Percentiles rank a stretch among this genome's conserved stretches.
These are phyloP conservation scores for Philopotamus ludificatus DNA, from an alignment of 1,140 invertebrate genomes.

Conservation along the genomic window DNA sequence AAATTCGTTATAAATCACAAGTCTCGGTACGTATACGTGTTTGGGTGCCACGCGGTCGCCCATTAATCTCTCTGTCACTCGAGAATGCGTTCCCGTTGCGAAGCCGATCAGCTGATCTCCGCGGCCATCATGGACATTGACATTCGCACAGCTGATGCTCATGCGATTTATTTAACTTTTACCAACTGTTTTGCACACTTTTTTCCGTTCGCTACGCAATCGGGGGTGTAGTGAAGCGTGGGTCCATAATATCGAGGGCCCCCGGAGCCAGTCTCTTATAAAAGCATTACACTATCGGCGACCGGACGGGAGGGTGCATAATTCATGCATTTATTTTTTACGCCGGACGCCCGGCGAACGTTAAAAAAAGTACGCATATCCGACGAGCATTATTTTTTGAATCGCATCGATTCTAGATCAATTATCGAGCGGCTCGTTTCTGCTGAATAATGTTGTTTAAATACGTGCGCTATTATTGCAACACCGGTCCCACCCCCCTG, in stretches of 20 bases:
- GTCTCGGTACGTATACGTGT: slow-evolving; percentile 31
- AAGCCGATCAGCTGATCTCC: slow-evolving; percentile 38
- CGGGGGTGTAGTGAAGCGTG: too few species aligned
- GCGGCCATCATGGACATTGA: slow-evolving; percentile 35
- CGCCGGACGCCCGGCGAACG: slow-evolving; percentile 1
- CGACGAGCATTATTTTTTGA: background rate
- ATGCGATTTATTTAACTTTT: slow-evolving; percentile 11
- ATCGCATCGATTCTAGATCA: background rate
- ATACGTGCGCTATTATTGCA: slow-evolving; percentile 40
- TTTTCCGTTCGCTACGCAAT: too few species aligned
- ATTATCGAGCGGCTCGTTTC: slow-evolving; percentile 19
- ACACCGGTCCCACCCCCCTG: background rate
- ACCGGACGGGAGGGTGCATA: slow-evolving; percentile 35
- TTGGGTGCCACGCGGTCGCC: slow-evolving; percentile 35
- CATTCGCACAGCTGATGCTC: slow-evolving; percentile 17
- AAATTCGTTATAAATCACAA: too few species aligned
- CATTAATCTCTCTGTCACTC: slow-evolving; percentile 41
- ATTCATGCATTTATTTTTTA: slow-evolving; percentile 32
- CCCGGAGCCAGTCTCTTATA: slow-evolving; percentile 35
- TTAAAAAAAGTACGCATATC: background rate
- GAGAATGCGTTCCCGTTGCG: slow-evolving; percentile 34
- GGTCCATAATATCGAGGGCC: background rate
- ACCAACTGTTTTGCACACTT: slow-evolving; percentile 12
- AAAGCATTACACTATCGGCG: slow-evolving; percentile 32
- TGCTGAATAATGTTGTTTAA: slow-evolving; percentile 43